These are phyloP conservation scores for Papilio polytes DNA, from an alignment of 1,140 invertebrate species.

Conservation along the genomic window DNA sequence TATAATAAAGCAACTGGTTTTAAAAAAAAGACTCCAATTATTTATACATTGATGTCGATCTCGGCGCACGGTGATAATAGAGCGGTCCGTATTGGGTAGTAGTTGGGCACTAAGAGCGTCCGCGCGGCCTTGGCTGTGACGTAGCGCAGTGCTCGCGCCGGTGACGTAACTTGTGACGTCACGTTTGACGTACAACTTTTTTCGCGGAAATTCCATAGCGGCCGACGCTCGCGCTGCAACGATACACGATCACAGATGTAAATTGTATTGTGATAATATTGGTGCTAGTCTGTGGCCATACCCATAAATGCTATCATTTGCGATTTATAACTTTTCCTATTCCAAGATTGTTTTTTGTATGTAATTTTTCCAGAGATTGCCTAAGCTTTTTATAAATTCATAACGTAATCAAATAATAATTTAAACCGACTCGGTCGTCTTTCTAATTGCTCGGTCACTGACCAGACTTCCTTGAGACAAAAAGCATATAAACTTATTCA, in stretches of 20 bases:
- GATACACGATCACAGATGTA: not conserved
- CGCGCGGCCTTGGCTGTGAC: slow-evolving; percentile 68
- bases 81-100: slow-evolving; percentile 46
- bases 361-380: not conserved
- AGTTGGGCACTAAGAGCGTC: slow-evolving; percentile 25
- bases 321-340: not conserved
- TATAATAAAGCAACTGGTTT: slow-evolving; percentile 4
- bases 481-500: not conserved
- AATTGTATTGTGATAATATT: not conserved
- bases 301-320: not conserved
- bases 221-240: slow-evolving; percentile 60
- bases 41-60: slow-evolving; percentile 4
- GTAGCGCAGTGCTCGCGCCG: slow-evolving; percentile 54
- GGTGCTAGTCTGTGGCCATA: not conserved
- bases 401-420: not conserved
- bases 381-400: no score
- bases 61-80: slow-evolving; percentile 41
- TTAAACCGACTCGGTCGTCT: not conserved
- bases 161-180: slow-evolving; percentile 56
- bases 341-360: not conserved
- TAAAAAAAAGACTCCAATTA: slow-evolving; percentile 4
- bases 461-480: slow-evolving; percentile 13
- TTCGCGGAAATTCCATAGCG: slow-evolving; percentile 80
- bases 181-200: slow-evolving; percentile 72
- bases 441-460: slow-evolving; percentile 14